A percentile compares a stretch with the other conserved stretches of the same genome.
Conservation (phyloP, 2,113 vertebrate genomes). For the Carassius carassius region DNA sequence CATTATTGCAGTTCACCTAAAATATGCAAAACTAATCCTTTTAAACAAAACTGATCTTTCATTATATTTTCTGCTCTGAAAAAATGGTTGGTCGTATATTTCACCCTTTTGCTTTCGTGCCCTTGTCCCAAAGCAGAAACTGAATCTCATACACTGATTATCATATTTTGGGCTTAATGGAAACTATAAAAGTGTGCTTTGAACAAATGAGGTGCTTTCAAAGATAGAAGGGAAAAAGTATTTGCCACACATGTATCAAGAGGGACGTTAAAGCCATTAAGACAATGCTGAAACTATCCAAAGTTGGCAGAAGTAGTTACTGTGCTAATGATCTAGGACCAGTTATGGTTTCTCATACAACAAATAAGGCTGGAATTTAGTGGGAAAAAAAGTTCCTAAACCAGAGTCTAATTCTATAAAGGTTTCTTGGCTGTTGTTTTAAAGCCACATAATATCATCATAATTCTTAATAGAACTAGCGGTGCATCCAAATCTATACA, state of each 20-base stretch:
- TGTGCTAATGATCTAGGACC: neutral
- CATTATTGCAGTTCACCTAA: constrained; percentile 72
- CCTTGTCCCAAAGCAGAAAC: neutral
- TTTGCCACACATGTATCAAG: constrained; percentile 5
- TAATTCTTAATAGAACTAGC: neutral
- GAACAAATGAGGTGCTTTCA: neutral
- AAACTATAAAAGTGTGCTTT: constrained; percentile 13
- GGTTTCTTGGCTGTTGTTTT: neutral
- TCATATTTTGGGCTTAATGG: neutral
- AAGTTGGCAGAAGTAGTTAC: neutral
- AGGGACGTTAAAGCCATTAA: neutral
- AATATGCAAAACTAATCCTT: constrained; percentile 66
- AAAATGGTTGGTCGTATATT: constrained; percentile 29
- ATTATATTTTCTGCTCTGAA: constrained; percentile 42
- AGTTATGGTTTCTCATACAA: neutral
- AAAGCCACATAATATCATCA: neutral
- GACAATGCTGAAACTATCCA: neutral
- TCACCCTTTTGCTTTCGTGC: neutral
- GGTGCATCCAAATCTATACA: neutral
- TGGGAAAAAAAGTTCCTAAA: neutral
- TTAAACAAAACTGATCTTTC: constrained; percentile 52
- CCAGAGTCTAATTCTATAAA: neutral
- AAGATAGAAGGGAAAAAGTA: neutral
- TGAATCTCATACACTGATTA: neutral
- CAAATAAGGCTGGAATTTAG: neutral